phyloP scores from a whole-genome alignment of 1,140 invertebrate genomes.

The Drosophila sturtevanti region DNA sequence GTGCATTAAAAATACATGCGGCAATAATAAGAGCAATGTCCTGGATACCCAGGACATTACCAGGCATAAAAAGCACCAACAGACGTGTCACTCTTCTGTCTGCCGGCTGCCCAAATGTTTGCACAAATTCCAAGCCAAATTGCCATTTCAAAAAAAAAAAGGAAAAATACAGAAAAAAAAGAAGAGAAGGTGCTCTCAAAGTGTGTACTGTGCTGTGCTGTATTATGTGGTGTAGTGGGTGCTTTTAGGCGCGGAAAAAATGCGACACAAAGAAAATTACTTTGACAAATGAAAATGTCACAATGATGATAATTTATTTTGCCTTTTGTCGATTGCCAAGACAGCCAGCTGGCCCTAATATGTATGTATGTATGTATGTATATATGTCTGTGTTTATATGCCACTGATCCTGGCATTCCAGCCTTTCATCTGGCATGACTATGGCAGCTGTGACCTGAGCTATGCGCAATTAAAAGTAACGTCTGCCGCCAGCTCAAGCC shows the following conservation, averaged over 20 bases:
- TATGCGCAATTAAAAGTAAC: constrained; percentile 67
- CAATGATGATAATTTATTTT: constrained; percentile 80
- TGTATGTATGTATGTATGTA: constrained; percentile 8
- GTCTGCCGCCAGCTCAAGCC: constrained; percentile 20
- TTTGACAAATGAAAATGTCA: constrained; percentile 80
- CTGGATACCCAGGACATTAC: constrained; percentile 25
- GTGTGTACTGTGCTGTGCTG: constrained; percentile 30
- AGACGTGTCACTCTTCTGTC: constrained; percentile 49
- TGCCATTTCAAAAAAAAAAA: constrained; percentile 35
- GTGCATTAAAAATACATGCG: constrained; percentile 53
- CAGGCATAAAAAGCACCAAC: constrained; percentile 51
- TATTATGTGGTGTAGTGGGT: constrained; percentile 40
- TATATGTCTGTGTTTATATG: constrained; percentile 4
- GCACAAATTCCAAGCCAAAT: constrained; percentile 67
- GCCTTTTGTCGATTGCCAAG: constrained; percentile 66
- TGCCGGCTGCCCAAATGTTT: constrained; percentile 43
- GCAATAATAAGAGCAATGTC: constrained; percentile 58
- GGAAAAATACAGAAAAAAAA: neutral
- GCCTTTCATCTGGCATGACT: constrained; percentile 56
- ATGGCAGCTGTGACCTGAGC: constrained; percentile 43
- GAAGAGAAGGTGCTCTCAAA: constrained; percentile 44
- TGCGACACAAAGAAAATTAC: constrained; percentile 72
- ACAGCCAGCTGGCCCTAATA: constrained; percentile 44
- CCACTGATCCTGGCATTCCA: constrained; percentile 52
- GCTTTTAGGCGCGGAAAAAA: constrained; percentile 67